phyloP scores from a whole-genome alignment of 2,797 vertebrate genomes.

The Eremophila alpestris region DNA sequence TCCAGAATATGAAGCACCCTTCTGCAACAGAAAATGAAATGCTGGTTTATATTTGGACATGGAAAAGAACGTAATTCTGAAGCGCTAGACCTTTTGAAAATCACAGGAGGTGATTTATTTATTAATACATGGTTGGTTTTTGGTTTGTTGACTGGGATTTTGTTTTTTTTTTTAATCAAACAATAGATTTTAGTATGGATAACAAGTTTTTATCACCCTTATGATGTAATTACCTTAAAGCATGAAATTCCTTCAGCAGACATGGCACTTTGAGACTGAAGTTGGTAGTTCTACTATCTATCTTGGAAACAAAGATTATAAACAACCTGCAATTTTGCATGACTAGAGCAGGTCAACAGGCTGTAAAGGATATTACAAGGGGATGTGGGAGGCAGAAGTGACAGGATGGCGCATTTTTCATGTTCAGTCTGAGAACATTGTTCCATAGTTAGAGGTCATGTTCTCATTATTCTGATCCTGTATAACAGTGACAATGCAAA shows the following conservation, averaged over 20 bases:
- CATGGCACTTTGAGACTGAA: not conserved
- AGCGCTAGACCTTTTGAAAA: not conserved
- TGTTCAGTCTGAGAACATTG: not conserved
- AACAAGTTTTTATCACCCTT: not conserved
- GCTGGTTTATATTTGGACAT: not conserved
- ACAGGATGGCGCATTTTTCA: not conserved
- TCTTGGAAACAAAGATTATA: not conserved
- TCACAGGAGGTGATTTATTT: not conserved
- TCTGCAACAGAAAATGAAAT: not conserved
- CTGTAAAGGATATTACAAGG: not conserved
- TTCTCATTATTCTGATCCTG: not conserved
- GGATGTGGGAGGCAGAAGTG: not conserved
- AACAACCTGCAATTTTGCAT: not conserved
- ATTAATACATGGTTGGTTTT: not conserved
- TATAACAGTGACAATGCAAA: not conserved
- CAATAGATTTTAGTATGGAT: not conserved
- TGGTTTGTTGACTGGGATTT: not conserved
- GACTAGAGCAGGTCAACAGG: not conserved
- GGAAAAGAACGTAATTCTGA: not conserved
- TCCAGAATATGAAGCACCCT: not conserved
- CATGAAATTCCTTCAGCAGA: not conserved
- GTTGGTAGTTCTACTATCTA: not conserved
- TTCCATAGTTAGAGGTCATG: not conserved
- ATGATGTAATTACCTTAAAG: not conserved
- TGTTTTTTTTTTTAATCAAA: not conserved